phyloP scores from a whole-genome alignment of 2,113 vertebrate genomes.

The Actenoides hombroni region DNA sequence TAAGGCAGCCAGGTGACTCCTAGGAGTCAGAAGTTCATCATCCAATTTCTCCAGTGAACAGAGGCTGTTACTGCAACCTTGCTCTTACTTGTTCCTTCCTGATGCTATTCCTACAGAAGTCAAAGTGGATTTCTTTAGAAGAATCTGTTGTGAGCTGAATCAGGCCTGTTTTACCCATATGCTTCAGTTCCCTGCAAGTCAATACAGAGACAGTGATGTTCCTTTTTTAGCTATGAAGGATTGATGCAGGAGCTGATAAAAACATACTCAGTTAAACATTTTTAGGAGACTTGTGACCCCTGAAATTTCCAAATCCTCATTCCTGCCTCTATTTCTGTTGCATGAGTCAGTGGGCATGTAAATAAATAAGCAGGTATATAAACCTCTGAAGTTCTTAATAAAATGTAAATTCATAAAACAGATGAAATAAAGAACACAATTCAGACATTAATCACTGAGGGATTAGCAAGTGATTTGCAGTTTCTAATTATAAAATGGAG shows the following conservation, averaged over 20 bases:
- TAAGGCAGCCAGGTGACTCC: neutral
- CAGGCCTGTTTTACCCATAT: neutral
- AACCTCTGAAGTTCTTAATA: neutral
- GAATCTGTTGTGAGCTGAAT: neutral
- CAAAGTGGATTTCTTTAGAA: neutral
- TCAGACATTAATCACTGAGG: neutral
- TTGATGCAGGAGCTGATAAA: neutral
- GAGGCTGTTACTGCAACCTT: neutral
- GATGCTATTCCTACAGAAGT: neutral
- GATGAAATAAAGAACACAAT: neutral
- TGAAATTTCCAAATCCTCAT: neutral
- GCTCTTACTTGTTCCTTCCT: neutral
- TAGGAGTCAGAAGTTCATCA: neutral
- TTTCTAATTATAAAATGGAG: conserved; percentile 16
- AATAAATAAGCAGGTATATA: neutral
- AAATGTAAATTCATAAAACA: neutral
- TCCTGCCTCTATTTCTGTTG: neutral
- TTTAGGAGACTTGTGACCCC: neutral
- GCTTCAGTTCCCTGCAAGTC: neutral
- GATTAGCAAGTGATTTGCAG: neutral
- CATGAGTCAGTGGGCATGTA: neutral
- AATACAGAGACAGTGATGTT: neutral
- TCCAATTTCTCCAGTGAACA: neutral
- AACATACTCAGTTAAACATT: neutral
- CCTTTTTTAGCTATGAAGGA: neutral